Evolutionary conservation across 1,140 invertebrate genomes (phyloP), one percentile per base, ranked within the genome.

Genomic region (Bombus sylvicola): DNA sequence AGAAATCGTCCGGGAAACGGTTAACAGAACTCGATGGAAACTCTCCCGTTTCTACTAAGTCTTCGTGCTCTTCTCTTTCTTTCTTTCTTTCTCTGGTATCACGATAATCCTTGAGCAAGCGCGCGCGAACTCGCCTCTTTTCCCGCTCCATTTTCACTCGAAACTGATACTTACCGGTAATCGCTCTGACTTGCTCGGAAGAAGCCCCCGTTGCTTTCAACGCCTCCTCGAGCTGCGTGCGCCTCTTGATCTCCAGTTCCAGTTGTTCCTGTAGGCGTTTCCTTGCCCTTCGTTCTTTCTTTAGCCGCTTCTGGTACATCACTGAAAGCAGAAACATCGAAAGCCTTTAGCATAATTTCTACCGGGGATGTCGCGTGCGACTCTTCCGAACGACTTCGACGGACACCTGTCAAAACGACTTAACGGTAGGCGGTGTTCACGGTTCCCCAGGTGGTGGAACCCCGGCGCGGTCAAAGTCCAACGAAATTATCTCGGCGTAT

Each of bases 191-290:
- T 92, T 97, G 97, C 91, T 98, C 97, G 4, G 96, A 95, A 22
- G 97, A 96, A 6, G 97, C 97, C 74, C 97, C 97, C 47, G 97
- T 97, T 74, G 97, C 97, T 92, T 98, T 97, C 39, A 98, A 95
- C 57, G 97, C 97, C 83, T 98, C 97, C 92, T 98, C 97, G 80
- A 98, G 96, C 91, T 97, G 97, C 80, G 96, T 96, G 91, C 97
- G 96, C 94, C 97, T 96, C 93, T 98, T 98, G 86, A 97, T 95
- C 94, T 98, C 97, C 81, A 97, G 92, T 81, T 98, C 98, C 81
- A 98, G 94, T 90, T 98, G 97, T 86, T 98, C 98, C 92, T 98
- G 98, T 43, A 98, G 96, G 86, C 97, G 96, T 91, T 97, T 97
- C 88, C 98, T 96, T 43, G 97, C 96, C 93, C 98, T 97, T 88